Percentiles rank a stretch among this genome's conserved stretches.
These are phyloP conservation scores for Lanius collurio DNA, from an alignment of 2,113 vertebrate species.

Conservation along the genomic window DNA sequence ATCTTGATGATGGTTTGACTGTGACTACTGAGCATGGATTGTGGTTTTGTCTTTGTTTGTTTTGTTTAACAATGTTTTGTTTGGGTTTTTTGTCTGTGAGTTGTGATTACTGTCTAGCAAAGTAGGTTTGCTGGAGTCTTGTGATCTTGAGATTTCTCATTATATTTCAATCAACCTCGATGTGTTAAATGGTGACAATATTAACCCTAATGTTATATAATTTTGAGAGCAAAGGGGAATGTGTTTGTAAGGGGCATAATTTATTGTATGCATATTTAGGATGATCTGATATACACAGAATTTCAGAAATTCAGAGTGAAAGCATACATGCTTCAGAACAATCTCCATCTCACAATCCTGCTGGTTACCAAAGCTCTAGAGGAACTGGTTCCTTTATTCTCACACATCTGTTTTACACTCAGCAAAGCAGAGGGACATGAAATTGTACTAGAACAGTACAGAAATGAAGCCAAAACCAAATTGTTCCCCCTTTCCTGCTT, in stretches of 20 bases:
- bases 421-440: not conserved
- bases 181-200: not conserved
- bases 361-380: not conserved
- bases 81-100: not conserved
- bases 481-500: fast-evolving
- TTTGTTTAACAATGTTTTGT: not conserved
- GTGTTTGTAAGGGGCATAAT: not conserved
- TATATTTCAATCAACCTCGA: not conserved
- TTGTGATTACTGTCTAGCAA: not conserved
- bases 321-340: not conserved
- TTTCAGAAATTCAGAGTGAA: not conserved
- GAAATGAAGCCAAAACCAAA: not conserved
- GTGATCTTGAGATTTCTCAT: not conserved
- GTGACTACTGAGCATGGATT: not conserved
- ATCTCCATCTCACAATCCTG: not conserved
- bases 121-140: not conserved
- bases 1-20: not conserved
- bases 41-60: not conserved
- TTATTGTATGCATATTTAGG: not conserved
- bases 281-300: not conserved
- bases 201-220: not conserved
- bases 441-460: not conserved
- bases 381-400: not conserved
- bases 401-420: not conserved
- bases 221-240: not conserved